Base-by-base conservation (phyloP, 2,888 invertebrate species). In the Drosophila ezoana region DNA sequence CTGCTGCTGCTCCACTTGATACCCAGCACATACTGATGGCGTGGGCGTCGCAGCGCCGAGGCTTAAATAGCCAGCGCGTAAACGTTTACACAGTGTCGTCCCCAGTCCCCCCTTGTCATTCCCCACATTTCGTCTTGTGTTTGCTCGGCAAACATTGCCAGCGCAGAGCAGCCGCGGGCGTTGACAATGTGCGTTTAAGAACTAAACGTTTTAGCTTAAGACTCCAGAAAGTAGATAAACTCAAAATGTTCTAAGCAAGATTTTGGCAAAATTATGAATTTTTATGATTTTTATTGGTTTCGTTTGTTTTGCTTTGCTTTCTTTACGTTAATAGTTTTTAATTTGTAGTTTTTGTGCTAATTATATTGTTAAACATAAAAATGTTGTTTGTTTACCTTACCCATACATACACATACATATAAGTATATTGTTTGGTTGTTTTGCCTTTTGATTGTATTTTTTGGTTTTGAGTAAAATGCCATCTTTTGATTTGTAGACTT, bases 251-350 rank as follows among this genome's bases (percentile, higher is more conserved):
- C 28, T 28, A 8, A 32, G 18, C 41, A 9, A 28, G 5, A 16
- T 53, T 56, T 45, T 53, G 57, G 49, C 57, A 60, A 18, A 61
- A 59, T 48, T 54, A 56, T 62, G 23, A 44, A 20, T 35, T 69
- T 82, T 66, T 68, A 81, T 76, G 61, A 32, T 54, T 77, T 80
- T 81, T 52, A 76, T 64, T 87, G 44, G 23, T 48, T 79, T 59
- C 45, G 23, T 48, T 79, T 59, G 57, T 63, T 62, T 54, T 28
- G 28, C 28, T 28, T 28, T 28, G 28, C 8, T 8, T 66, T 74
- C 79, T 90, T 88, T 90, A 87, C 87, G 90, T 89, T 89, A 82
- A 89, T 89, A 88, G 90, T 90, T 88, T 87, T 89, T 79, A 79
- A 64, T 78, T 85, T 87, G 76, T 89, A 85, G 88, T 73, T 80